A percentile compares a stretch with the other conserved stretches of the same genome.
Conservation (phyloP, 2,797 vertebrate species). For the Notolabrus celidotus region DNA sequence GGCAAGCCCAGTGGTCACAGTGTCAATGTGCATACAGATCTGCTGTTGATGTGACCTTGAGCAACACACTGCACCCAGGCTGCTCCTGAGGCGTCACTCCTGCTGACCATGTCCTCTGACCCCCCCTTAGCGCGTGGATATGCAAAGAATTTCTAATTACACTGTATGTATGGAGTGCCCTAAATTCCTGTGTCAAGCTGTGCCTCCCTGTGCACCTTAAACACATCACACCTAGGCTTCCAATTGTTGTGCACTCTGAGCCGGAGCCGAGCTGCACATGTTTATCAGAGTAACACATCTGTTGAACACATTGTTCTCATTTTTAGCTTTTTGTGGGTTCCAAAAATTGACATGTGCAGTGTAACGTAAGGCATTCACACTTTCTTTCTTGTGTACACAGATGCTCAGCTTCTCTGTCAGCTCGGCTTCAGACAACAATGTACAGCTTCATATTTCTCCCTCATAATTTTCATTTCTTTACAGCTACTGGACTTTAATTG, state of each 20-base stretch:
- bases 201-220: slow-evolving; percentile 51
- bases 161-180: slow-evolving; percentile 49
- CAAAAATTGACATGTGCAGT: slow-evolving; percentile 69
- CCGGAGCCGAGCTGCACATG: slow-evolving; percentile 38
- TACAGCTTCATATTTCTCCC: slow-evolving; percentile 51
- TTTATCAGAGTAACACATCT: slow-evolving; percentile 74
- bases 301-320: slow-evolving; percentile 67
- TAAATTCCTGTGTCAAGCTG: slow-evolving; percentile 63
- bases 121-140: slow-evolving; percentile 55
- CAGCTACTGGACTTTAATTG: slow-evolving; percentile 68
- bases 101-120: slow-evolving; percentile 74
- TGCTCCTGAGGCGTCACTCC: slow-evolving; percentile 66
- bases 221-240: slow-evolving; percentile 36
- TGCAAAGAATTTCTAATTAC: slow-evolving; percentile 76
- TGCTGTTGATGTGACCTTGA: slow-evolving; percentile 75
- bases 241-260: slow-evolving; percentile 33
- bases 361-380: slow-evolving; percentile 37
- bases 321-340: slow-evolving; percentile 77
- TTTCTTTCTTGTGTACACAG: slow-evolving; percentile 18
- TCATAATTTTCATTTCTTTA: slow-evolving; percentile 72
- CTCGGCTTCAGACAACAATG: slow-evolving; percentile 52
- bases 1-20: slow-evolving; percentile 54
- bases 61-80: slow-evolving; percentile 63
- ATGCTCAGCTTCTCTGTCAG: slow-evolving; percentile 29
- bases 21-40: slow-evolving; percentile 65